Evolutionary conservation across 2,888 invertebrate species (phyloP).

Genomic region (Napeogenes inachia): DNA sequence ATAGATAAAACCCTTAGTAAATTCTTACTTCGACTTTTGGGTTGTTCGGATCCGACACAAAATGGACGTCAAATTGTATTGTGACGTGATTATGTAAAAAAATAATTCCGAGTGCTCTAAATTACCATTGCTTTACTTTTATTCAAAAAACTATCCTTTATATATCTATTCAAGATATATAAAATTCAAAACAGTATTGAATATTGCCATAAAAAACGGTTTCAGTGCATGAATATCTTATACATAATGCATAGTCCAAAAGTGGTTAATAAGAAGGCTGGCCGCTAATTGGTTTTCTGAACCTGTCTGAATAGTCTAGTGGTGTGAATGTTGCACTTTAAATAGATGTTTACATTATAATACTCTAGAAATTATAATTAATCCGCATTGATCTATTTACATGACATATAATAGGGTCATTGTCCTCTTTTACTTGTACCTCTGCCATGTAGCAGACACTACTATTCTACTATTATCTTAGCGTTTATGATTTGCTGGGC

Average conservation of each 20-base stretch:
- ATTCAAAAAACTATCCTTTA: no score
- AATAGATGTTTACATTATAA: background rate
- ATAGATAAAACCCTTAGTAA: slow-evolving; percentile 13
- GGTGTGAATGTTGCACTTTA: background rate
- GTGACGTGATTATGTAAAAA: slow-evolving; percentile 73
- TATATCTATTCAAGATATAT: background rate
- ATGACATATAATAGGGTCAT: slow-evolving; percentile 52
- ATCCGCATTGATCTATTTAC: slow-evolving; percentile 42
- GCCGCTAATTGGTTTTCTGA: background rate
- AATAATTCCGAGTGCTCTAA: slow-evolving; percentile 10
- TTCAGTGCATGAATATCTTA: background rate
- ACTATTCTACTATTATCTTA: slow-evolving; percentile 9
- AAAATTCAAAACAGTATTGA: background rate
- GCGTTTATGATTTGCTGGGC: slow-evolving; percentile 15
- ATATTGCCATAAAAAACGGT: background rate
- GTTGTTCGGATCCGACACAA: slow-evolving; percentile 53
- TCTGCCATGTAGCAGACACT: slow-evolving; percentile 15
- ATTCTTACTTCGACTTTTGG: slow-evolving; percentile 24
- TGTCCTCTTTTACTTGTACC: slow-evolving; percentile 42
- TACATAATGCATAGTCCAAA: slow-evolving; percentile 4
- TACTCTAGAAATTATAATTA: background rate
- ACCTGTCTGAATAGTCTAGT: background rate
- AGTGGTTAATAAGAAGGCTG: slow-evolving; percentile 4
- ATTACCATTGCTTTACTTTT: background rate
- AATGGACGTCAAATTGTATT: slow-evolving; percentile 70